Base-by-base conservation (phyloP, 2,113 vertebrate genomes). In the Dasypus novemcinctus region DNA sequence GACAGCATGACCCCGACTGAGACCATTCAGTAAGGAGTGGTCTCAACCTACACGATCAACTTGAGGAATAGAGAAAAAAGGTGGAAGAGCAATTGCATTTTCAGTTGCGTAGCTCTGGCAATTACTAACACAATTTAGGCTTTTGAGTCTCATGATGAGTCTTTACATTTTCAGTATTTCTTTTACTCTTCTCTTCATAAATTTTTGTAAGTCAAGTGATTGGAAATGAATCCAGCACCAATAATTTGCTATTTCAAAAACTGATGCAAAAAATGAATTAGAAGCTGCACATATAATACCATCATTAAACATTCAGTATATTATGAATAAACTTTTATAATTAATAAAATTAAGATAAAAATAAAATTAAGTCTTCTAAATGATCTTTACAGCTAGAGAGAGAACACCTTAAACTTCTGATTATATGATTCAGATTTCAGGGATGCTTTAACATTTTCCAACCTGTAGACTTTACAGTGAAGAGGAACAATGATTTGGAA, bases 181-280 rank as follows among this genome's bases (percentile, higher is more conserved):
- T 87, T 81, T 83, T 81, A 90, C 27, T 84, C 38, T 93, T 87
- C 69, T 88, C 52, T 93, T 91, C 74, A 79, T 43, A 96, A 95
- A 83, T 61, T 5, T 46, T 94, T 96, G 2, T 61, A 87, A 84
- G 83, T 87, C 75, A 76, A 59, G 72, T 69, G 61, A 78, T 3
- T 92, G 52, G 38, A 93, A 92, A 69, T 64, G 76, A 57, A 92
- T 76, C 38, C 66, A 95, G 54, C 12, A 95, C 27, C 68, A 87
- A 63, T 76, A 85, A 43, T 52, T 82, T 72, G 46, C 57, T 54
- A 68, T 86, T 90, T 93, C 43, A 74, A 96, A 96, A 91, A 64
- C 33, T 74, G 33, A 89, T 63, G 76, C 78, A 63, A 78, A 76
- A 85, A 87, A 61, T 69, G 63, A 93, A 46, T 81, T 93, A 81